Evolutionary conservation across 2,888 invertebrate genomes (phyloP), one percentile per base, ranked within the genome.

Genomic region (Drosophila kanekoi): DNA sequence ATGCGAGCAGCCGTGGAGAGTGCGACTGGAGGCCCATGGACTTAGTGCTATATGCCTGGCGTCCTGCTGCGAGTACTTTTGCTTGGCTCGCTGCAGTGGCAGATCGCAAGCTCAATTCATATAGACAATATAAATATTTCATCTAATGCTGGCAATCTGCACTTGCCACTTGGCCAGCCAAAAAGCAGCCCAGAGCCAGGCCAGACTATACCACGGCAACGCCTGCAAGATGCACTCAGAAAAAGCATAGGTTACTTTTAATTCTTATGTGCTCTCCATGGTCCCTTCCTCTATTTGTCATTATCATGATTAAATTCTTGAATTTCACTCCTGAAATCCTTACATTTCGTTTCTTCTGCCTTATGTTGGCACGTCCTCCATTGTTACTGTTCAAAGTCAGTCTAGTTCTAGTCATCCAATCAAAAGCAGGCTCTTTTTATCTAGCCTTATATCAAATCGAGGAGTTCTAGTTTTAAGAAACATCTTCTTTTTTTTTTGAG

Each of bases 111-210:
- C 87, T 89, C 90, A 90, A 89, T 89, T 87, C 91, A 87, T 89
- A 90, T 87, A 83, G 90, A 89, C 89, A 89, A 85, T 89, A 86
- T 86, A 87, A 89, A 90, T 87, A 90, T 89, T 90, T 90, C 90
- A 90, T 90, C 91, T 90, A 85, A 90, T 85, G 87, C 77, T 91
- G 78, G 81, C 82, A 87, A 90, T 90, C 91, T 90, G 90, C 90
- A 91, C 90, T 90, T 91, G 91, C 75, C 75, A 72, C 75, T 77
- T 75, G 75, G 52, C 33, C 58, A 48, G 41, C 40, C 40, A 9
- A 60, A 58, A 49, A 35, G 40, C 38, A 45, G 74, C 74, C 73
- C 58, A 56, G 61, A 54, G 74, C 61, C 41, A 57, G 59, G 43
- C 64, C 23, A 45, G 28, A 41, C 59, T 47, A 43, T 47, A 58